Evolutionary conservation across 2,797 vertebrate species (phyloP).

Genomic region (Echeneis naucrates): DNA sequence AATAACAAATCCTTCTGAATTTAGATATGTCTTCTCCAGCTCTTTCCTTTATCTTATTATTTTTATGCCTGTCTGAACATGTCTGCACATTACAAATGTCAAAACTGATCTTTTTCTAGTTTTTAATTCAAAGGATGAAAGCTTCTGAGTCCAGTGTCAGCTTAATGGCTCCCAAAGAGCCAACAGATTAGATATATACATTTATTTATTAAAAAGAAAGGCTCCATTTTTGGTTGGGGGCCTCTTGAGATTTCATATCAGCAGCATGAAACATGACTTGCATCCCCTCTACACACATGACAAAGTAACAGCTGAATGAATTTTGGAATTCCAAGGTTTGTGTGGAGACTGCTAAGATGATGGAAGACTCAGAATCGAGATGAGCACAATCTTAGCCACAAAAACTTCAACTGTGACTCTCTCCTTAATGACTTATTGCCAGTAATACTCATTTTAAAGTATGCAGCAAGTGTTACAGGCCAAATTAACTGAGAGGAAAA

Average conservation of each 20-base stretch:
- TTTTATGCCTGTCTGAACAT: slow-evolving; percentile 45
- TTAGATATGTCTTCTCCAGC: slow-evolving; percentile 15
- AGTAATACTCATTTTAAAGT: background rate
- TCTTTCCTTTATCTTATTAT: slow-evolving; percentile 29
- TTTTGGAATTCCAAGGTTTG: background rate
- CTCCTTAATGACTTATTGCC: background rate
- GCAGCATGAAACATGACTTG: slow-evolving; percentile 12
- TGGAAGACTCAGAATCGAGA: slow-evolving; percentile 2
- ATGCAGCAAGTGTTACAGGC: background rate
- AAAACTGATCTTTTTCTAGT: slow-evolving; percentile 30
- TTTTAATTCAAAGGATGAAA: slow-evolving; percentile 36
- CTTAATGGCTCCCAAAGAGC: slow-evolving; percentile 27
- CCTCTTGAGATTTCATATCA: slow-evolving; percentile 14
- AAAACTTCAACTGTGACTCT: background rate
- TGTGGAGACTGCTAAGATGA: background rate
- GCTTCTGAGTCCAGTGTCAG: slow-evolving; percentile 6
- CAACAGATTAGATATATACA: slow-evolving; percentile 10
- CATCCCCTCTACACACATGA: slow-evolving; percentile 1
- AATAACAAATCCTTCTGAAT: slow-evolving; percentile 13
- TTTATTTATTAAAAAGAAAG: slow-evolving; percentile 26
- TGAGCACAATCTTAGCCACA: slow-evolving; percentile 7
- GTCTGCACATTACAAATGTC: slow-evolving; percentile 25
- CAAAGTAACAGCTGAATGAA: background rate
- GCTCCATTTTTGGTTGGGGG: background rate
- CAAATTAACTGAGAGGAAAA: background rate